Evolutionary conservation across 2,888 invertebrate genomes (phyloP), one percentile per base, ranked within the genome.

Genomic region (Himalopsyche japonica): DNA sequence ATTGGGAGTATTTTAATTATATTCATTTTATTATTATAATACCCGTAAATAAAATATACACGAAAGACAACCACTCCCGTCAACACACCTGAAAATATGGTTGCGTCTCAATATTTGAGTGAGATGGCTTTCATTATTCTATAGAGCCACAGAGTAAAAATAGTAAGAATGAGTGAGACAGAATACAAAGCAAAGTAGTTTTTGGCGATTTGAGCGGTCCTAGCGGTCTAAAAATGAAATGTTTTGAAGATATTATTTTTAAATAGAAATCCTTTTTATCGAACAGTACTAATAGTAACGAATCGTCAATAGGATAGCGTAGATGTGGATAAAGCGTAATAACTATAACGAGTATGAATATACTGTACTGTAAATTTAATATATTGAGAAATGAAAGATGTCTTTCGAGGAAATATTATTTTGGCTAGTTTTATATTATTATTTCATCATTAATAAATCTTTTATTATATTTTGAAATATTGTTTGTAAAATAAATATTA

Each of bases 31-130:
- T 79, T 83, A 83, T 79, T 85, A 83, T 85, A 83, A 78, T 82
- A 85, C 85, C 85, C 85, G 85, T 85, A 85, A 85, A 83, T 49
- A 70, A 79, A 85, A 85, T 85, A 83, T 83, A 85, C 85, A 85
- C 83, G 82, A 81, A 83, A 85, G 83, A 82, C 85, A 85, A 85
- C 85, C 85, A 85, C 85, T 85, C 85, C 85, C 85, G 85, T 85
- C 85, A 85, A 85, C 85, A 85, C 85, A 85, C 85, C 85, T 85
- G 85, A 85, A 85, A 83, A 85, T 85, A 85, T 85, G 85, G 85
- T 85, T 85, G 85, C 85, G 85, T 85, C 85, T 85, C 83, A 70
- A 76, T 80, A 78, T 85, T 83, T 81, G 85, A 85, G 80, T 70
- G 85, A 85, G 83, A 85, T 79, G 79, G 82, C 85, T 85, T 85